Evolutionary conservation across 2,888 invertebrate genomes (phyloP).

Genomic region (Griposia aprilina): DNA sequence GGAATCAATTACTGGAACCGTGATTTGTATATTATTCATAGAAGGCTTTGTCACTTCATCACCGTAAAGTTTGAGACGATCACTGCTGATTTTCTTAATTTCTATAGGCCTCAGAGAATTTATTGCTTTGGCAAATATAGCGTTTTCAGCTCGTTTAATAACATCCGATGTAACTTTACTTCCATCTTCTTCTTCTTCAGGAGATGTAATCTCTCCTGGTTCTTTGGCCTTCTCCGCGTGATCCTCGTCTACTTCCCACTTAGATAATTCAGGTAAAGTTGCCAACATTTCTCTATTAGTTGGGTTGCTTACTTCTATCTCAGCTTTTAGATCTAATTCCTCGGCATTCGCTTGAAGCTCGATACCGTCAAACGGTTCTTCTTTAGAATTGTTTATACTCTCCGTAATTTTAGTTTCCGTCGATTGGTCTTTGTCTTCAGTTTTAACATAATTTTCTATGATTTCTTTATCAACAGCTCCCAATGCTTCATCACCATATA

Average conservation of each 20-base stretch:
- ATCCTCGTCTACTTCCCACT: slow-evolving; percentile 96
- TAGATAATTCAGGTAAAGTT: slow-evolving; percentile 94
- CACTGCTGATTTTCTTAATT: slow-evolving; percentile 93
- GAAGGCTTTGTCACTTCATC: slow-evolving; percentile 85
- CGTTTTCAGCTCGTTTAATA: slow-evolving; percentile 97
- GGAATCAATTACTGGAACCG: slow-evolving; percentile 86
- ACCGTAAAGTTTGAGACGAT: slow-evolving; percentile 92
- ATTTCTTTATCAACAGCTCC: slow-evolving; percentile 91
- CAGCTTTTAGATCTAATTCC: slow-evolving; percentile 90
- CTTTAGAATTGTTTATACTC: slow-evolving; percentile 80
- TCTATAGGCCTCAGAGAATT: slow-evolving; percentile 95
- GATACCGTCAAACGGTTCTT: slow-evolving; percentile 90
- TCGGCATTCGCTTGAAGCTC: slow-evolving; percentile 91
- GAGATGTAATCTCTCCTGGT: slow-evolving; percentile 87
- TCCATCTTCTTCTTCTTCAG: slow-evolving; percentile 89
- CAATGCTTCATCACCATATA: slow-evolving; percentile 90
- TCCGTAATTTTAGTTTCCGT: slow-evolving; percentile 77
- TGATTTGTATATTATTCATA: slow-evolving; percentile 89
- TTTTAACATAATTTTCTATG: slow-evolving; percentile 90
- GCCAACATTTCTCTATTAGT: slow-evolving; percentile 92
- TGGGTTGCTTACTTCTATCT: slow-evolving; percentile 80
- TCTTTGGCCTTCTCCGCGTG: slow-evolving; percentile 84
- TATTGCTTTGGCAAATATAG: slow-evolving; percentile 96
- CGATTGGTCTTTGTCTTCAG: slow-evolving; percentile 74
- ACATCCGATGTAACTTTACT: slow-evolving; percentile 96